Base-by-base conservation (phyloP, 2,113 vertebrate species). In the Melanocharis versteri region DNA sequence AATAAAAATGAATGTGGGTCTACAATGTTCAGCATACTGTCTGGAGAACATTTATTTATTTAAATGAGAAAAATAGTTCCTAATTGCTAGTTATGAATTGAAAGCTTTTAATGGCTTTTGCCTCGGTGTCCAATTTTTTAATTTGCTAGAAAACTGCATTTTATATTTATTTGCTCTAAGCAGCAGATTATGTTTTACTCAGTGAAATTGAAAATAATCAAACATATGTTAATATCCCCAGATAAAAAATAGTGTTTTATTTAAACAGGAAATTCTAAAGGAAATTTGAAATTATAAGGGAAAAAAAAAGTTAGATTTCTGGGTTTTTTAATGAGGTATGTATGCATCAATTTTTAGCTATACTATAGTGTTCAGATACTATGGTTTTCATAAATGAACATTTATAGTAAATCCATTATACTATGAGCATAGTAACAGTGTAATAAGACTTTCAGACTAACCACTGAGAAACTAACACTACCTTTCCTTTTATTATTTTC, bases 361-460 rank as follows among this genome's bases (percentile, higher is more conserved):
- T 39, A 16, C 21, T 58, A 28, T 87, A 90, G 35, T 82, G 31
- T 27, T 54, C 35, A 83, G 14, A 11, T 47, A 85, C 4, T 17
- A 44, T 47, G 30, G 9, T 39, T 82, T 87, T 94, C 31, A 39
- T 79, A 94, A 70, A 54, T 62, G 54, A 77, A 47, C 5, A 62
- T 69, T 16, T 87, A 11, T 45, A 65, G 4, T 66, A 76, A 75
- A 58, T 65, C 83, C 16, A 15, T 85, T 90, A 60, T 47, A 44
- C 37, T 53, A 22, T 76, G 53, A 88, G 14, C 60, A 69, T 15
- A 72, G 21, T 48, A 62, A 44, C 33, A 62, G 17, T n/a, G n/a
- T 75, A 71, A 88, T 88, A 72, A 57, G 62, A 14, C 35, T 94
- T 94, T 83, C 42, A 73, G 64, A 37, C 13, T 92, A 96, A 95